Evolutionary conservation across 2,888 invertebrate species (phyloP).

Genomic region (Argynnis bischoffii): DNA sequence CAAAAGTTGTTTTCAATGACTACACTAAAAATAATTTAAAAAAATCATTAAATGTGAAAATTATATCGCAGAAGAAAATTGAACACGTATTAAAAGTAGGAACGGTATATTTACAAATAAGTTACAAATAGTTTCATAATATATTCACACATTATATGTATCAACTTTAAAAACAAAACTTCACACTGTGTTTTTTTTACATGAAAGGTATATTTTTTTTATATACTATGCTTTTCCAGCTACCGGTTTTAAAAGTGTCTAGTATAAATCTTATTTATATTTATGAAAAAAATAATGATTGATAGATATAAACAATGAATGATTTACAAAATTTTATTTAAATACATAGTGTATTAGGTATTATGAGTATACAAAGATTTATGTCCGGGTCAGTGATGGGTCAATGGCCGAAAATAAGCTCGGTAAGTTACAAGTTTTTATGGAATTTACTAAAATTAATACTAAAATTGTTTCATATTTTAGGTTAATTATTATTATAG

Average conservation of each 20-base stretch:
- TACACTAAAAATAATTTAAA: neutral
- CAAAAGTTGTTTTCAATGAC: slow-evolving; percentile 34
- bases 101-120: slow-evolving; percentile 6
- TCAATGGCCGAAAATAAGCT: slow-evolving; percentile 43
- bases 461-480: neutral
- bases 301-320: no score
- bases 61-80: neutral
- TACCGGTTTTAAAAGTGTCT: neutral
- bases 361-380: slow-evolving; percentile 33
- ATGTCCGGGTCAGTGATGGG: slow-evolving; percentile 39
- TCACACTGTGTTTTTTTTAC: slow-evolving; percentile 8
- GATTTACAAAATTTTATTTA: neutral
- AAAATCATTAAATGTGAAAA: neutral
- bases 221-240: neutral
- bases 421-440: slow-evolving; percentile 36
- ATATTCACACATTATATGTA: slow-evolving; percentile 18
- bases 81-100: neutral
- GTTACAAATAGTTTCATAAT: neutral
- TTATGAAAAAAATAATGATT: no score
- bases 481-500: slow-evolving; percentile 5
- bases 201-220: slow-evolving; percentile 11
- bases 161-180: slow-evolving; percentile 16
- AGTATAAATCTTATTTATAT: no score
- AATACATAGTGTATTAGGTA: slow-evolving; percentile 23
- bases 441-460: slow-evolving; percentile 32